Evolutionary conservation across 2,113 vertebrate species (phyloP).

Genomic region (Amia ocellicauda): DNA sequence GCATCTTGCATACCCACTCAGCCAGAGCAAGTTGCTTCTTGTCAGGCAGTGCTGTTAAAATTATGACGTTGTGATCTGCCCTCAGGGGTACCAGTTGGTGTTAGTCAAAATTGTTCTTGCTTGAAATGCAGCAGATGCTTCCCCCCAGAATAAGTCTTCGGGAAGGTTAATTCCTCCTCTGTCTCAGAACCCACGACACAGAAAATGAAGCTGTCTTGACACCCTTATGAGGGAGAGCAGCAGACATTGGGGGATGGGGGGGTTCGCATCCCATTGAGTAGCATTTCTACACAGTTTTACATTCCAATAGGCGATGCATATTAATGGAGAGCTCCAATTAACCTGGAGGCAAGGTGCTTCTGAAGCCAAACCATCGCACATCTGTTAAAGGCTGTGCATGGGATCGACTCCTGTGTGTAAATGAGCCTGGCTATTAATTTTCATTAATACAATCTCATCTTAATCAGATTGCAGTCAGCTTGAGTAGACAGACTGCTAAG

Average conservation of each 20-base stretch:
- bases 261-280: background rate
- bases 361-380: slow-evolving; percentile 34
- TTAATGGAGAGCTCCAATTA: slow-evolving; percentile 50
- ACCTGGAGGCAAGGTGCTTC: slow-evolving; percentile 32
- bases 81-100: background rate
- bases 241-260: background rate
- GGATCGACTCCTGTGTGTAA: slow-evolving; percentile 31
- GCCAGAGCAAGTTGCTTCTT: background rate
- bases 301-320: slow-evolving; percentile 32
- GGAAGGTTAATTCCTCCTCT: background rate
- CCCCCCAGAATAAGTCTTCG: slow-evolving; percentile 19
- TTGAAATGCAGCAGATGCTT: background rate
- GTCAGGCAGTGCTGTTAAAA: background rate
- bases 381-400: slow-evolving; percentile 44
- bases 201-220: background rate
- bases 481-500: slow-evolving; percentile 29
- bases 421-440: slow-evolving; percentile 44
- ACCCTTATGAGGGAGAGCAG: background rate
- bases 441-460: slow-evolving; percentile 42
- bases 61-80: slow-evolving; percentile 11
- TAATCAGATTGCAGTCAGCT: slow-evolving; percentile 41
- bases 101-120: slow-evolving; percentile 5
- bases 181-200: background rate
- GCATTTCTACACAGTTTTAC: slow-evolving; percentile 8
- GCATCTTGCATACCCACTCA: background rate